These are phyloP conservation scores for Paramormyrops hopkinsi DNA, from an alignment of 2,797 vertebrate species.

Conservation along the genomic window DNA sequence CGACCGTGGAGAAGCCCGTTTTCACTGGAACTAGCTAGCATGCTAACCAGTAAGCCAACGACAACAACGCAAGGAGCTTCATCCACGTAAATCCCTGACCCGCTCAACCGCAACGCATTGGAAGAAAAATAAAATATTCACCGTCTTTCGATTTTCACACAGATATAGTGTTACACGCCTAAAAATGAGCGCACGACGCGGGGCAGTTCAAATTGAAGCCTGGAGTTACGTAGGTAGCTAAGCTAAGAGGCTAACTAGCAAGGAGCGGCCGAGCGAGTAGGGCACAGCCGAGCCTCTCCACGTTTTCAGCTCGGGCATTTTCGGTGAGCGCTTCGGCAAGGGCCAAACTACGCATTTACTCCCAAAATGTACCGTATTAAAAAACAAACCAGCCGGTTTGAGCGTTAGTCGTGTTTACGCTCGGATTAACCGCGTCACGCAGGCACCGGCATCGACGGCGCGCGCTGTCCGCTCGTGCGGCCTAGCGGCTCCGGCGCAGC, in stretches of 20 bases:
- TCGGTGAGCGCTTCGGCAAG: neutral
- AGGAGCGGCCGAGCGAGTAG: neutral
- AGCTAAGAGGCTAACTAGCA: neutral
- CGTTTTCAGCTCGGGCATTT: neutral
- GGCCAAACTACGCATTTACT: neutral
- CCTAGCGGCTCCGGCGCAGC: conserved; percentile 44
- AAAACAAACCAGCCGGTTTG: neutral
- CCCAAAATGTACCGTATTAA: neutral
- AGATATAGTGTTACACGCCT: neutral
- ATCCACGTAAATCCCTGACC: neutral
- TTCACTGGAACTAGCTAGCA: neutral
- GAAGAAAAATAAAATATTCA: neutral
- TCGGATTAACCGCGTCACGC: neutral
- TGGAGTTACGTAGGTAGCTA: conserved; percentile 36
- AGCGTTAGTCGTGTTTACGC: neutral
- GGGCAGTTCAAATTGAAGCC: neutral
- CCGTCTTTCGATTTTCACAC: neutral
- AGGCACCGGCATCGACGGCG: neutral
- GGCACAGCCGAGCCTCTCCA: neutral
- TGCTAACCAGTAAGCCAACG: neutral
- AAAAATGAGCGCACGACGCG: neutral
- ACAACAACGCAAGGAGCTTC: neutral
- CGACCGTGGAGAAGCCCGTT: neutral
- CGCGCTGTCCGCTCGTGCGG: conserved; percentile 40
- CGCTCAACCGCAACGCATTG: neutral